Conservation (phyloP, 2,888 invertebrate genomes). For the Autographa pulchrina region DNA sequence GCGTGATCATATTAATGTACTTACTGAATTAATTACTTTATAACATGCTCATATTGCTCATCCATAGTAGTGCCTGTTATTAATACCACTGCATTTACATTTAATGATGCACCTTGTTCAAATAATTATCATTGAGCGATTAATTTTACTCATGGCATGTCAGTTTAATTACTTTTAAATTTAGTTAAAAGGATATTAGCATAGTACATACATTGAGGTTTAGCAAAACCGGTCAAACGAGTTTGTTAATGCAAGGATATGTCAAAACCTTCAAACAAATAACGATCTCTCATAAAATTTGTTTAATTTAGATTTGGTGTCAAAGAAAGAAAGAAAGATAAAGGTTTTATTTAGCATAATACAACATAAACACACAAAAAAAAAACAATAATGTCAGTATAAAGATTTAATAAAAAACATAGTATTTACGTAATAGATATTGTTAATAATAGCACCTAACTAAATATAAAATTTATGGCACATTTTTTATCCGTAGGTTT, state of each 20-base stretch:
- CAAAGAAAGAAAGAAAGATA: no score
- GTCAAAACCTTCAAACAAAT: conserved; percentile 15
- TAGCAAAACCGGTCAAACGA: neutral
- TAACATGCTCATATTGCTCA: neutral
- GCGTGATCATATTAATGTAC: neutral
- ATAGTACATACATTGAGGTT: conserved; percentile 20
- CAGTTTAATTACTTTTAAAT: conserved; percentile 11
- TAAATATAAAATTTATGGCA: no score
- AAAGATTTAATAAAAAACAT: no score
- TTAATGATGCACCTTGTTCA: conserved; percentile 5
- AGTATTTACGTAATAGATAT: no score
- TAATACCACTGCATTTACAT: conserved; percentile 6
- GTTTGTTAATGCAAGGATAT: conserved; percentile 18
- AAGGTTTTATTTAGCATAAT: no score
- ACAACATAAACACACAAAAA: no score
- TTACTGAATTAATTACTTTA: neutral
- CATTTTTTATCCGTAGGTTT: no score
- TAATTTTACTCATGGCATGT: conserved; percentile 6
- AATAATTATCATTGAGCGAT: conserved; percentile 13
- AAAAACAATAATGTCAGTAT: no score
- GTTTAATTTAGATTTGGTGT: neutral
- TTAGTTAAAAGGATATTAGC: conserved; percentile 15
- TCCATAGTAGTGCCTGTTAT: neutral
- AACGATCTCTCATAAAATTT: neutral
- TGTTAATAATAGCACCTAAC: no score